phyloP scores from a whole-genome alignment of 1,140 invertebrate species.

The Zaprionus taronus region DNA sequence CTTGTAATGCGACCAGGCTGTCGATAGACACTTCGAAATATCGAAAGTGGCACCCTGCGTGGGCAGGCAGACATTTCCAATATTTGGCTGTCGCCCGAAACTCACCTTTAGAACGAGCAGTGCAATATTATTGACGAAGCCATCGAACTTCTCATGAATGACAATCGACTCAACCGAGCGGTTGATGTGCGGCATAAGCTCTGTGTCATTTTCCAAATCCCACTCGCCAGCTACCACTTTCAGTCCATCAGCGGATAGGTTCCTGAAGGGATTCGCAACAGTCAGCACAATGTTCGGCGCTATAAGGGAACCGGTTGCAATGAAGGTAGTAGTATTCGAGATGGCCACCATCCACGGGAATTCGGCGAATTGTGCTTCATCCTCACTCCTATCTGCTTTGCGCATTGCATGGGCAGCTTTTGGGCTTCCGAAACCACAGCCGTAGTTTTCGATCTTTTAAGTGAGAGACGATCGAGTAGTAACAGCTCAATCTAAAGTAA shows the following conservation, averaged over 20 bases:
- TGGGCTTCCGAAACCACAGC: conserved; percentile 8
- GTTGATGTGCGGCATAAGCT: not conserved
- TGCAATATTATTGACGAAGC: conserved; percentile 5
- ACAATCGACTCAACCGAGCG: not conserved
- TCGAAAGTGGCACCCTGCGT: not conserved
- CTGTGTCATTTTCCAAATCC: not conserved
- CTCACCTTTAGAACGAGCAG: not conserved
- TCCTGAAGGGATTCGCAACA: not conserved
- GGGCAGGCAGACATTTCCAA: conserved; percentile 19
- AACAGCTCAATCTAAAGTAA: not conserved
- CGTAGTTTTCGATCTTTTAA: not conserved
- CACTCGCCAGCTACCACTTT: conserved; percentile 30
- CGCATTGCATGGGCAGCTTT: not conserved
- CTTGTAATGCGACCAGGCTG: not conserved
- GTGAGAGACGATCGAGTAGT: not conserved
- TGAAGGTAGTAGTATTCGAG: not conserved
- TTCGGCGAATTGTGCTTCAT: not conserved
- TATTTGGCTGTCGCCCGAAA: conserved; percentile 23
- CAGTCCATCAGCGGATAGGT: not conserved
- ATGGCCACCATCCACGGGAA: conserved; percentile 34
- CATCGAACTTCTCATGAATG: not conserved
- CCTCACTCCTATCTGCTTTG: not conserved
- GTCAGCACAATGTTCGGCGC: conserved; percentile 20
- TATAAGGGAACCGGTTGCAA: conserved; percentile 28
- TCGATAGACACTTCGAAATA: not conserved